Evolutionary conservation across 2,113 vertebrate genomes (phyloP), one percentile per base, ranked within the genome.

Genomic region (Spea bombifrons): DNA sequence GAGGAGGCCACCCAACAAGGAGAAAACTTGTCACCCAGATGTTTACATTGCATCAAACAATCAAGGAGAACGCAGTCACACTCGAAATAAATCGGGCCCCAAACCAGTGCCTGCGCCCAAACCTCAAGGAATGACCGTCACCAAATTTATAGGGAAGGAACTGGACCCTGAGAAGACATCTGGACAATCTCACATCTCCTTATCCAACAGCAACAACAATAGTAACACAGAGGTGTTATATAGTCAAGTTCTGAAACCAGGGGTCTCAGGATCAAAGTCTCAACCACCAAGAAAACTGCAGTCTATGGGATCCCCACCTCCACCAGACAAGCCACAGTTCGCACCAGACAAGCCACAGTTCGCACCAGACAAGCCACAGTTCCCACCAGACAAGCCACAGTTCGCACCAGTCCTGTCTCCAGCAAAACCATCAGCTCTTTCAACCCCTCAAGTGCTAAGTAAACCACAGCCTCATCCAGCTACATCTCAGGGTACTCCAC

Each of bases 51-150:
- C 91, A 6, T 91, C 89, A 0, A 15, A 86, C 48, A 84, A 87
- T 76, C 46, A 81, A 5, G 45, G 71, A 68, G 59, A 83, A 83
- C 3, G 55, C 45, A 72, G 12, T 17, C 82, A 77, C 0, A 71
- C 64, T 75, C 87, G 84, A 46, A 77, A 64, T 59, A 83, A 9
- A 80, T 73, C 90, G 76, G 87, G 85, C 83, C 89, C 92, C 66
- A 97, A 93, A 81, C 95, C 96, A 0, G 3, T 89, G 49, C 92
- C 90, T 0, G 94, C 93, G 9, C 95, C 96, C 48, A 99, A 98
- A 75, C 96, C 94, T 4, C 84, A 65, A 64, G 87, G 84, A 13
- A 69, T 70, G 4, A 59, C 79, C 0, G 75, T 90, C 4, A 70
- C 80, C 9, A 91, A 90, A 13, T 88, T 5, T 0, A 44, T 7